Evolutionary conservation across 1,140 invertebrate genomes (phyloP).

Genomic region (Thrips palmi): DNA sequence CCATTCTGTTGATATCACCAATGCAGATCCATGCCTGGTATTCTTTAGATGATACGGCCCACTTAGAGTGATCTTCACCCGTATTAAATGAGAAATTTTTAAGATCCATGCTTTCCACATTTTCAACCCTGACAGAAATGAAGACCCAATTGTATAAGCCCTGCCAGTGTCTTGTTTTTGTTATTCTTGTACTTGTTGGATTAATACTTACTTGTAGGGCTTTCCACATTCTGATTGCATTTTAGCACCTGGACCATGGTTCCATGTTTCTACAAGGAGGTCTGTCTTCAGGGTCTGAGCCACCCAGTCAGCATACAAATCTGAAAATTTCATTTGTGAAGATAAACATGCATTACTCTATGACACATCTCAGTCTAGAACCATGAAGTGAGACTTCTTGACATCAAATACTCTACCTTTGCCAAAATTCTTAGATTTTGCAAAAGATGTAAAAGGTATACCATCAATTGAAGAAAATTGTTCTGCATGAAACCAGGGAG

Average conservation of each 20-base stretch:
- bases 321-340: slow-evolving; percentile 24
- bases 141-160: slow-evolving; percentile 8
- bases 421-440: slow-evolving; percentile 55
- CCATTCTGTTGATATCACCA: slow-evolving; percentile 83
- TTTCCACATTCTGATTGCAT: slow-evolving; percentile 45
- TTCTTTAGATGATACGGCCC: slow-evolving; percentile 48
- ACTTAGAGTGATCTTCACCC: slow-evolving; percentile 76
- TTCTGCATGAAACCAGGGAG: slow-evolving; percentile 40
- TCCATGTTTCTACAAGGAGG: slow-evolving; percentile 74
- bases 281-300: slow-evolving; percentile 47
- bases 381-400: slow-evolving; percentile 2
- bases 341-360: slow-evolving; percentile 2
- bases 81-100: slow-evolving; percentile 31
- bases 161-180: neutral
- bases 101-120: slow-evolving; percentile 32
- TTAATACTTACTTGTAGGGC: slow-evolving; percentile 11
- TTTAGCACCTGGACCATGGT: slow-evolving; percentile 55
- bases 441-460: slow-evolving; percentile 50
- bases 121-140: slow-evolving; percentile 10
- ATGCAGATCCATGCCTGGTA: slow-evolving; percentile 60
- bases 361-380: slow-evolving; percentile 9
- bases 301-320: slow-evolving; percentile 68
- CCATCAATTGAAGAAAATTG: slow-evolving; percentile 35
- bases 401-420: slow-evolving; percentile 26
- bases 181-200: slow-evolving; percentile 1